Conservation (phyloP, 2,113 vertebrate species). For the Balaeniceps rex region DNA sequence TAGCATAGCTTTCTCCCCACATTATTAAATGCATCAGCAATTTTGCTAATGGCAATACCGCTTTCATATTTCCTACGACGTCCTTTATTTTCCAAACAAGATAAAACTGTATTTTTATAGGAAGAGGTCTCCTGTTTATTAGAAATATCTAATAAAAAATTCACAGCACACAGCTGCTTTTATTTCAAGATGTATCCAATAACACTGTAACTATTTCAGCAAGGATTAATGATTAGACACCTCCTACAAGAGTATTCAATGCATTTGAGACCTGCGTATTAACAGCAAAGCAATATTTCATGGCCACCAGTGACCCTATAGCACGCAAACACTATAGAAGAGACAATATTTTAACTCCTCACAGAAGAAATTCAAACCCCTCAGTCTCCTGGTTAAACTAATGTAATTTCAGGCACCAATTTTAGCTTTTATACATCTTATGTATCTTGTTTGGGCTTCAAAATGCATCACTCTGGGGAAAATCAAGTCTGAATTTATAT, state of each 20-base stretch:
- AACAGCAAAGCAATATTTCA: not conserved
- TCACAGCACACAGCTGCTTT: not conserved
- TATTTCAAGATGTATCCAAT: not conserved
- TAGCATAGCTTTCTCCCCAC: not conserved
- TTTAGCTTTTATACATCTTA: not conserved
- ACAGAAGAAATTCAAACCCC: not conserved
- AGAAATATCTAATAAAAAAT: not conserved
- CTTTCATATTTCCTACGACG: not conserved
- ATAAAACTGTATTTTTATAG: not conserved
- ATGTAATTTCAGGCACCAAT: rapidly evolving
- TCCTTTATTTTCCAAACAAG: not conserved
- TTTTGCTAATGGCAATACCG: not conserved
- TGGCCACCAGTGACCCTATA: not conserved
- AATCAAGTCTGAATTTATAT: rapidly evolving
- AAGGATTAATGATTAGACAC: not conserved
- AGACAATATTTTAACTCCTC: not conserved
- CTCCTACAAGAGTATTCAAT: not conserved
- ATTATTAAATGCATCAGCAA: not conserved
- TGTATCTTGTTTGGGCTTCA: rapidly evolving
- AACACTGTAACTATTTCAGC: not conserved
- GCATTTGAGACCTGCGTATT: not conserved
- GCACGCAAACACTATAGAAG: rapidly evolving
- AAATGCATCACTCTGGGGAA: not conserved
- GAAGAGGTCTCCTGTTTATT: not conserved
- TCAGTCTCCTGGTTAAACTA: not conserved